These are phyloP conservation scores for Gerosis bhagava DNA, from an alignment of 2,888 invertebrate species.

Conservation along the genomic window DNA sequence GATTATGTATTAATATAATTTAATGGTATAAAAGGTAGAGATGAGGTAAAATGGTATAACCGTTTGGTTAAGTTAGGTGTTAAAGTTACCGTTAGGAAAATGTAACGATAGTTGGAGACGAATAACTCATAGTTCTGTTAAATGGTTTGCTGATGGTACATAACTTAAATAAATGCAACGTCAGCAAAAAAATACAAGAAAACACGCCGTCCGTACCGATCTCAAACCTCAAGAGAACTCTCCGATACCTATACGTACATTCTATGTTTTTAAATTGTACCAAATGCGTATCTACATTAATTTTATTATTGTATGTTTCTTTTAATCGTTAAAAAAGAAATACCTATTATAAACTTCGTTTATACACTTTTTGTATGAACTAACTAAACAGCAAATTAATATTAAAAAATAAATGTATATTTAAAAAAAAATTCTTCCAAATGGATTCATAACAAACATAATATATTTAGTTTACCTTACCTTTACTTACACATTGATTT, in stretches of 20 bases:
- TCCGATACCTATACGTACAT: not conserved
- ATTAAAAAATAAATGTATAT: too few relatives aligned
- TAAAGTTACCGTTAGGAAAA: slow-evolving; percentile 50
- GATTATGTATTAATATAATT: slow-evolving; percentile 54
- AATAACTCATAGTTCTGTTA: slow-evolving; percentile 55
- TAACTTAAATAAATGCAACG: slow-evolving; percentile 38
- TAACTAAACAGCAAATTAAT: too few relatives aligned
- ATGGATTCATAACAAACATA: too few relatives aligned
- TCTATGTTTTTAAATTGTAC: not conserved
- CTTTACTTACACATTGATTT: too few relatives aligned
- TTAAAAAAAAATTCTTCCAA: too few relatives aligned
- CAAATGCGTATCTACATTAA: too few relatives aligned
- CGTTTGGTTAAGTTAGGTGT: slow-evolving; percentile 60
- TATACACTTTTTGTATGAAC: too few relatives aligned
- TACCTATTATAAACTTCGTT: too few relatives aligned
- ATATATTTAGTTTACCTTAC: too few relatives aligned
- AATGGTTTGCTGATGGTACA: slow-evolving; percentile 44
- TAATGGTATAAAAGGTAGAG: slow-evolving; percentile 46
- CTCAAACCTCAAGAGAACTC: slow-evolving; percentile 35
- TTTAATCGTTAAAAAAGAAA: too few relatives aligned
- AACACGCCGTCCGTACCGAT: slow-evolving; percentile 65
- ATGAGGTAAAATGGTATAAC: slow-evolving; percentile 57
- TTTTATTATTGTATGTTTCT: too few relatives aligned
- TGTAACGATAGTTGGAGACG: slow-evolving; percentile 50
- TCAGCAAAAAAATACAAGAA: slow-evolving; percentile 39